A percentile compares a stretch with the other conserved stretches of the same genome.
Evolutionary conservation across 1,140 invertebrate species (phyloP).

Genomic region (Drosophila athabasca): DNA sequence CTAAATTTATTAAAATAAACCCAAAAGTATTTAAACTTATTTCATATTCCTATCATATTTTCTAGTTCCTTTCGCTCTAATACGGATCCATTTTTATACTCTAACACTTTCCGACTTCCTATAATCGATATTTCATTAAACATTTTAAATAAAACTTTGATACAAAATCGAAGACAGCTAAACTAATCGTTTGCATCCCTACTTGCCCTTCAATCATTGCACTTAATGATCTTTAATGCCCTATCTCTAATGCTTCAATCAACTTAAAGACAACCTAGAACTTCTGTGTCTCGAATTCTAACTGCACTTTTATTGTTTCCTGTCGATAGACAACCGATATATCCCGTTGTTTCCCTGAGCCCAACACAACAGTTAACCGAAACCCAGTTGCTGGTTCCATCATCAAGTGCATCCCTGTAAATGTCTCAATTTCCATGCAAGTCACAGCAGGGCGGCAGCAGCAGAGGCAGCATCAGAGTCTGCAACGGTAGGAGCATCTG

Average conservation of each 20-base stretch:
- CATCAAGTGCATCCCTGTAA: constrained; percentile 62
- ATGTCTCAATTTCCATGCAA: constrained; percentile 72
- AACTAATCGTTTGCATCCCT: too few species aligned
- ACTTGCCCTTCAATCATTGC: constrained; percentile 8
- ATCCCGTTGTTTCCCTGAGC: constrained; percentile 21
- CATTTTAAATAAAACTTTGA: too few species aligned
- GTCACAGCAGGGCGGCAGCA: constrained; percentile 34
- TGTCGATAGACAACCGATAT: constrained; percentile 1
- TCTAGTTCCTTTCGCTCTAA: too few species aligned
- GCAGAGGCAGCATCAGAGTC: constrained; percentile 11
- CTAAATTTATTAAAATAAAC: too few species aligned
- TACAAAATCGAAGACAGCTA: too few species aligned
- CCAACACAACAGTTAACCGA: background rate
- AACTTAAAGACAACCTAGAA: constrained; percentile 20
- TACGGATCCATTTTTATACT: too few species aligned
- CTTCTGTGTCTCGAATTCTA: background rate
- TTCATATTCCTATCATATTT: too few species aligned
- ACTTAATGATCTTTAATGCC: too few species aligned
- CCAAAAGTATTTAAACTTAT: too few species aligned
- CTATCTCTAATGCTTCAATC: background rate
- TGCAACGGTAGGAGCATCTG: constrained; percentile 24
- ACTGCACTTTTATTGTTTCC: constrained; percentile 6
- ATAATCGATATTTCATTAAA: too few species aligned
- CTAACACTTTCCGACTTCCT: too few species aligned
- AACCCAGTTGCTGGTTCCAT: constrained; percentile 1